These are phyloP conservation scores for Cossypha heuglini DNA, from an alignment of 2,797 vertebrate species.

Conservation along the genomic window DNA sequence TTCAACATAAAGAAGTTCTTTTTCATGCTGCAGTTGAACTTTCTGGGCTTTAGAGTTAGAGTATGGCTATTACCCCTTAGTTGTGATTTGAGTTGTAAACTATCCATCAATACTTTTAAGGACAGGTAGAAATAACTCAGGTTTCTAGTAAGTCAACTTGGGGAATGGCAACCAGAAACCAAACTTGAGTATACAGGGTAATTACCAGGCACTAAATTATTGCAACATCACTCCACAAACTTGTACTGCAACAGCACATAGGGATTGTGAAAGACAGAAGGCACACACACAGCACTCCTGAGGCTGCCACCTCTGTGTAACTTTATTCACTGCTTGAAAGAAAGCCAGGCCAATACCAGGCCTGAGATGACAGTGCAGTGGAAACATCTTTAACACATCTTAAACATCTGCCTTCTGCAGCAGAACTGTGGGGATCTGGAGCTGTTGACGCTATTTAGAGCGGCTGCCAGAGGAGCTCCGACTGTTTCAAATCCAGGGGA, in stretches of 20 bases:
- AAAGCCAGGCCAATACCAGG: fast-evolving
- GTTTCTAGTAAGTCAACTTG: background rate
- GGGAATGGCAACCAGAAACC: background rate
- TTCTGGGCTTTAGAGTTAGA: background rate
- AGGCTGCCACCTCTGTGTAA: fast-evolving
- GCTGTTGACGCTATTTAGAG: background rate
- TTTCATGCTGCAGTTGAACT: background rate
- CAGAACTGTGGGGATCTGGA: fast-evolving
- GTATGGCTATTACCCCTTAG: background rate
- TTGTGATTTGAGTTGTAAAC: background rate
- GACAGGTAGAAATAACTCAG: background rate
- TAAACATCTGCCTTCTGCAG: background rate
- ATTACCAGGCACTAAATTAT: background rate
- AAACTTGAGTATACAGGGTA: fast-evolving
- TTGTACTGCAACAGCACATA: fast-evolving
- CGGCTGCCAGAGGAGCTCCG: fast-evolving
- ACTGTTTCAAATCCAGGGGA: fast-evolving
- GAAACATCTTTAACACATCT: background rate
- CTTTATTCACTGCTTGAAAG: fast-evolving
- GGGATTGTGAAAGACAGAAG: background rate
- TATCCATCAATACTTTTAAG: fast-evolving
- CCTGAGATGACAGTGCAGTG: fast-evolving
- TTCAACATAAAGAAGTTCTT: background rate
- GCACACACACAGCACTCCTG: fast-evolving
- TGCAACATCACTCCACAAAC: background rate